Evolutionary conservation across 2,888 invertebrate species (phyloP).

Genomic region (Petrolisthes cinctipes): DNA sequence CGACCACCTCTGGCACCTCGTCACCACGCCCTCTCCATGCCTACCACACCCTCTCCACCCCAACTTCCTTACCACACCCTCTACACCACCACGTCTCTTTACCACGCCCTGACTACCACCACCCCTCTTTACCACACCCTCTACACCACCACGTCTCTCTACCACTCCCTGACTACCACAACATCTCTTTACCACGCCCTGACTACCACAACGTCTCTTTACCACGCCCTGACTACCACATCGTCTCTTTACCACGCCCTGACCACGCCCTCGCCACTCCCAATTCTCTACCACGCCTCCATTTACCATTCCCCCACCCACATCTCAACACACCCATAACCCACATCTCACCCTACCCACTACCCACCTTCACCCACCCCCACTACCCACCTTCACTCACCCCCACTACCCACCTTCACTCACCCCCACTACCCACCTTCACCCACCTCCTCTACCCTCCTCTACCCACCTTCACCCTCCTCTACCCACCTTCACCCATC

Average conservation of each 20-base stretch:
- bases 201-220: too few relatives aligned
- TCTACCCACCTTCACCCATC: conserved; percentile 9
- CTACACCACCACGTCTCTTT: too few relatives aligned
- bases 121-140: too few relatives aligned
- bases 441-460: not conserved
- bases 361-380: not conserved
- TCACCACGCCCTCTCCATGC: not conserved
- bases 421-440: not conserved
- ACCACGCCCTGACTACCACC: too few relatives aligned
- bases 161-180: not conserved
- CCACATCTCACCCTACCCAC: not conserved
- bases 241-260: not conserved
- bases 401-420: not conserved
- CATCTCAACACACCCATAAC: not conserved
- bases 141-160: not conserved
- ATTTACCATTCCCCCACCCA: not conserved
- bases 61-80: too few relatives aligned
- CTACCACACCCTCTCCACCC: not conserved
- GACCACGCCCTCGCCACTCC: not conserved
- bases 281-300: not conserved
- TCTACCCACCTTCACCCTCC: not conserved
- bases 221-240: too few relatives aligned
- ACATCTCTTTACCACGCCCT: too few relatives aligned
- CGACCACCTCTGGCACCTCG: too few relatives aligned
- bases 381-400: not conserved